These are phyloP conservation scores for Lethrus apterus DNA, from an alignment of 1,140 invertebrate genomes.

Conservation along the genomic window DNA sequence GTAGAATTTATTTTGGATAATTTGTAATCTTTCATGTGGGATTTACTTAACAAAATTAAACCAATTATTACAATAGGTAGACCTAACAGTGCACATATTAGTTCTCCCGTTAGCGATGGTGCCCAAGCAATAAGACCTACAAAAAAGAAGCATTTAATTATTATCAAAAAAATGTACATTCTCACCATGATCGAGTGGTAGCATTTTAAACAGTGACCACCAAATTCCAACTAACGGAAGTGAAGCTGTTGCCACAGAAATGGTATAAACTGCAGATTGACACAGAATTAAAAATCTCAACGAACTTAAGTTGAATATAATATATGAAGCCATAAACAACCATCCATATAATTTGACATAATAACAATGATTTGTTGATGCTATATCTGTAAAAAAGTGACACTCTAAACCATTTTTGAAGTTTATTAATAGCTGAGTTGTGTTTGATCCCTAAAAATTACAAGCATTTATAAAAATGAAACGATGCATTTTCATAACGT, in stretches of 20 bases:
- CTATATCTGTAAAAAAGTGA: not conserved
- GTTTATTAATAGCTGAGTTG: not conserved
- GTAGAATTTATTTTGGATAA: constrained; percentile 10
- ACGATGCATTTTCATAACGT: not conserved
- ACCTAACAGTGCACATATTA: constrained; percentile 52
- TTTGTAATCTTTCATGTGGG: constrained; percentile 44
- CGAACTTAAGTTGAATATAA: constrained; percentile 43
- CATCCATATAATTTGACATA: constrained; percentile 27
- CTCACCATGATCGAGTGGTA: constrained; percentile 29
- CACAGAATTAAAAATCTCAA: constrained; percentile 48
- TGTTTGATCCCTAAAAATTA: constrained; percentile 5
- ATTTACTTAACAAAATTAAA: constrained; percentile 45
- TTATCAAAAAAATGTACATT: constrained; percentile 4
- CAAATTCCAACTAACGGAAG: constrained; percentile 51
- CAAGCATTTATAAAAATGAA: not conserved
- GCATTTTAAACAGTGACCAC: constrained; percentile 53
- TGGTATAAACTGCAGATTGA: constrained; percentile 51
- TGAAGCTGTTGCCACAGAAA: constrained; percentile 46
- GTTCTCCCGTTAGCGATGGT: constrained; percentile 49
- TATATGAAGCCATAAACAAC: constrained; percentile 45
- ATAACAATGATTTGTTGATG: not conserved
- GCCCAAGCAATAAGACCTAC: constrained; percentile 46
- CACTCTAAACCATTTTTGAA: not conserved
- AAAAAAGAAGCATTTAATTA: constrained; percentile 19
- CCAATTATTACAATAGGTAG: constrained; percentile 51